Percentiles rank a stretch among this genome's conserved stretches.
These are phyloP conservation scores for Ormyrus pomaceus DNA, from an alignment of 2,888 invertebrate species.

Conservation along the genomic window DNA sequence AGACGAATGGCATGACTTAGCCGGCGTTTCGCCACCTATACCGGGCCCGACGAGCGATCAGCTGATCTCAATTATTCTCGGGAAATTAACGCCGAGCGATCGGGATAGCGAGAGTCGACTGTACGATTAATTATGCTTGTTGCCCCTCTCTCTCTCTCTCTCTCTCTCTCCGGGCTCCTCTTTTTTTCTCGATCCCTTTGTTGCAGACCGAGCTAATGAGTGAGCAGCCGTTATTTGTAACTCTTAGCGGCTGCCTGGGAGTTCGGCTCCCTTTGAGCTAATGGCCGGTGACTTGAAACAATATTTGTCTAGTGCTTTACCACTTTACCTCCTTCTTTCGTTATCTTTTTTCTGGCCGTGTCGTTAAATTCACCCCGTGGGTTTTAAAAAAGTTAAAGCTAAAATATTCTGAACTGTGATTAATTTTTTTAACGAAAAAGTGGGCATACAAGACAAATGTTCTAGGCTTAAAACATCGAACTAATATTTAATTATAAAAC, in stretches of 20 bases:
- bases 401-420: too few species aligned
- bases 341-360: neutral
- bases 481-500: neutral
- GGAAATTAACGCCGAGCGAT: conserved; percentile 67
- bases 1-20: conserved; percentile 74
- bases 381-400: too few species aligned
- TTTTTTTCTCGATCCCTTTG: neutral
- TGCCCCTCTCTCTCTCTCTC: neutral
- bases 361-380: too few species aligned
- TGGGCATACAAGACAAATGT: too few species aligned
- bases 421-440: too few species aligned
- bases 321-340: neutral
- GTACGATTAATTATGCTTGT: conserved; percentile 40
- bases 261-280: neutral
- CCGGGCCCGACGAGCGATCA: conserved; percentile 68
- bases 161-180: neutral
- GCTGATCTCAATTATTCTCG: conserved; percentile 72
- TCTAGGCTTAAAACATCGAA: too few species aligned
- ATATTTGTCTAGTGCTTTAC: neutral
- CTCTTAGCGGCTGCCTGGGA: neutral
- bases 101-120: conserved; percentile 10
- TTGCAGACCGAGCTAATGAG: neutral
- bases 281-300: conserved; percentile 24
- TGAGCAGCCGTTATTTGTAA: conserved; percentile 36
- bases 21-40: conserved; percentile 69